phyloP scores from a whole-genome alignment of 2,113 vertebrate species.

The Capreolus pygargus region DNA sequence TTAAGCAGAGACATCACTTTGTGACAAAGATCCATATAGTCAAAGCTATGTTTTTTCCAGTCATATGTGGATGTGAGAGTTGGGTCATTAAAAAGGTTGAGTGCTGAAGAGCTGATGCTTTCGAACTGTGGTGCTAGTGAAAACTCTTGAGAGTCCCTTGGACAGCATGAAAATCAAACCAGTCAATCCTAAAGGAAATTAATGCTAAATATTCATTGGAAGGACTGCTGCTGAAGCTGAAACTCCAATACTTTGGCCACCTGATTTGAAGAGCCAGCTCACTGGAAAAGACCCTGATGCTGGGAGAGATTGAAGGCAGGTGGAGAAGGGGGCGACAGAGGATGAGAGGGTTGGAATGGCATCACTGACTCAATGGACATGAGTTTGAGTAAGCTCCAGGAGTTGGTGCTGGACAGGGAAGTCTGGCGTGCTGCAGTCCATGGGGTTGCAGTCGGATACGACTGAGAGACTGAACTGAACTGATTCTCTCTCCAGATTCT shows the following conservation, averaged over 20 bases:
- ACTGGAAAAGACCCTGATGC: not conserved
- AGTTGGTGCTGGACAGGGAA: not conserved
- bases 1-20: not conserved
- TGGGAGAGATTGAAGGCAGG: not conserved
- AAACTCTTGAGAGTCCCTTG: not conserved
- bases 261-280: not conserved
- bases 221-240: not conserved
- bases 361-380: not conserved
- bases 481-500: slow-evolving; percentile 9
- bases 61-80: not conserved
- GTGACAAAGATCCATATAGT: not conserved
- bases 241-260: not conserved
- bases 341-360: not conserved
- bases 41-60: not conserved
- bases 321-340: not conserved
- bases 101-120: not conserved
- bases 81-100: not conserved
- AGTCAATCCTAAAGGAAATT: not conserved
- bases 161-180: not conserved
- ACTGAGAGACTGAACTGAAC: not conserved
- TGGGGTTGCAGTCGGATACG: not conserved
- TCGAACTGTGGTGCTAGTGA: not conserved
- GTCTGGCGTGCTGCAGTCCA: not conserved
- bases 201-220: not conserved
- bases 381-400: not conserved